Base-by-base conservation (phyloP, 2,888 invertebrate genomes). In the Dolichopus griseipennis region DNA sequence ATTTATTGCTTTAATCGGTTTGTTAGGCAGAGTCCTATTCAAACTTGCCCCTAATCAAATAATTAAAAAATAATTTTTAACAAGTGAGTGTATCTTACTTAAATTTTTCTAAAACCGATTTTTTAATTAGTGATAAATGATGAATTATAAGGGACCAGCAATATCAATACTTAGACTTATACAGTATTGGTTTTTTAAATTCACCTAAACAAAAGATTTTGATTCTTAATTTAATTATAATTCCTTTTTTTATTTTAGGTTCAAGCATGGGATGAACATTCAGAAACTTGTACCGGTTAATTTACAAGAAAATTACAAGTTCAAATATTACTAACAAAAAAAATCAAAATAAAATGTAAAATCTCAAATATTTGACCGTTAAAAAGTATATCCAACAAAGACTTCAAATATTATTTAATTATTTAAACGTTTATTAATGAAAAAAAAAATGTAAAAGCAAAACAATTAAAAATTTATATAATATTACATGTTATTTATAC, bases 201-300 rank as follows among this genome's bases (percentile, higher is more conserved):
- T n/a, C n/a, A n/a, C n/a, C n/a, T n/a, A n/a, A n/a, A n/a, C n/a
- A n/a, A n/a, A n/a, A n/a, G n/a, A n/a, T n/a, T n/a, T n/a, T n/a
- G n/a, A n/a, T n/a, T n/a, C 7, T 69, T 71, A 65, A 68, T 69
- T 33, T 66, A 63, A 67, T 71, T 70, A 67, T n/a, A n/a, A n/a
- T n/a, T n/a, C n/a, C n/a, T 68, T 70, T 71, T 70, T 73, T 68
- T 73, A 71, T 83, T 85, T 0, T 82, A 93, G 93, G 90, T 92
- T 64, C 85, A 88, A 61, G 91, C 92, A 61, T 93, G 93, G 93
- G 92, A 93, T 78, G 91, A 91, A 69, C 92, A 92, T 81, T 91
- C 91, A 7, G 92, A 92, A 81, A 87, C 90, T 76, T 93, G 92
- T 81, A 89, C 90, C 64, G 91, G 91, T 76, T 92, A 84, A 75